These are phyloP conservation scores for Solenopsis fugax DNA, from an alignment of 1,140 invertebrate species.

Conservation along the genomic window DNA sequence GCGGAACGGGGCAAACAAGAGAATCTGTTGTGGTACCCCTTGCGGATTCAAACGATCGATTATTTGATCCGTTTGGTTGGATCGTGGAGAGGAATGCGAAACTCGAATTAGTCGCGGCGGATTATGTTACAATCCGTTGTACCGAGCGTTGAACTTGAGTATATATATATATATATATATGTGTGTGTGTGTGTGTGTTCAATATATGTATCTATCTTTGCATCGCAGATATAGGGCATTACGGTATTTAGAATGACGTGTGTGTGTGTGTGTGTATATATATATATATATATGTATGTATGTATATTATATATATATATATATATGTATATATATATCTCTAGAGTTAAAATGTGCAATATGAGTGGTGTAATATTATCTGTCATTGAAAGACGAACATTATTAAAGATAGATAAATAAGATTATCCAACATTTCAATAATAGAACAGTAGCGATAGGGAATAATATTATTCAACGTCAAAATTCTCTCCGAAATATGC, in stretches of 20 bases:
- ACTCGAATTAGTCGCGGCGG: constrained; percentile 44
- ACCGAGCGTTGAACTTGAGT: constrained; percentile 29
- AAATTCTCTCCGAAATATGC: too few species aligned
- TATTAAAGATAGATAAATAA: background rate
- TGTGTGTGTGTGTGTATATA: too few species aligned
- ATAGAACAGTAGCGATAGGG: background rate
- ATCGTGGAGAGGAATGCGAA: constrained; percentile 40
- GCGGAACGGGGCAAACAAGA: background rate
- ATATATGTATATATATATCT: too few species aligned
- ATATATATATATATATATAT: background rate
- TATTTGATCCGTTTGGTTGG: constrained; percentile 46
- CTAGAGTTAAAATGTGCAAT: background rate
- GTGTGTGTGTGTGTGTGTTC: too few species aligned
- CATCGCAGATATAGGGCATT: background rate
- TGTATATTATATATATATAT: too few species aligned
- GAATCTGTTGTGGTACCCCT: background rate
- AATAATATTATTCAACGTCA: too few species aligned
- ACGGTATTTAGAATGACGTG: background rate
- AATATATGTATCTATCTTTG: background rate
- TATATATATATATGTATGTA: too few species aligned
- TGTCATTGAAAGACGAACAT: background rate
- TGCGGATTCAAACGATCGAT: constrained; percentile 39
- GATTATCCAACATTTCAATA: background rate
- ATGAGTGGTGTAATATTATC: background rate
- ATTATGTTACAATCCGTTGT: constrained; percentile 51